Conservation (phyloP, 2,888 invertebrate species). For the Scaptomyza tumidula region DNA sequence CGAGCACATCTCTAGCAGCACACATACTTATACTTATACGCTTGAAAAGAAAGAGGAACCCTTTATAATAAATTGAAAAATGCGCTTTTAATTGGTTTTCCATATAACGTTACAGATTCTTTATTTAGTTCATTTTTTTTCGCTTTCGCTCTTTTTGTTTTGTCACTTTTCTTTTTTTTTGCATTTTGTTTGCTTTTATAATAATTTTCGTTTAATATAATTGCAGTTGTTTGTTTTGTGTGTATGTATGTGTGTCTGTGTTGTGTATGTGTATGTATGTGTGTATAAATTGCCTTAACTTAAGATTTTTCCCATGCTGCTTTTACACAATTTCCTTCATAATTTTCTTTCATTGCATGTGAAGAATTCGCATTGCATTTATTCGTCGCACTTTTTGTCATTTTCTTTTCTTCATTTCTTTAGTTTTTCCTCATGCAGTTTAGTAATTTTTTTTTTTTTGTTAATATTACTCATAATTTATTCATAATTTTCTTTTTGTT, state of each 20-base stretch:
- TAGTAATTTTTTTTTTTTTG: slow-evolving; percentile 31
- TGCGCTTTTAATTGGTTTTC: slow-evolving; percentile 65
- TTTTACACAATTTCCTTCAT: slow-evolving; percentile 43
- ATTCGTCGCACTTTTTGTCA: slow-evolving; percentile 10
- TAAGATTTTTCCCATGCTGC: slow-evolving; percentile 56
- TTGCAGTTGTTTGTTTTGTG: slow-evolving; percentile 70
- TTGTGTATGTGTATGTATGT: slow-evolving; percentile 30
- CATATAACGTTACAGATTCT: slow-evolving; percentile 84
- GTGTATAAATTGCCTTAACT: slow-evolving; percentile 67
- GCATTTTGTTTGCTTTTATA: slow-evolving; percentile 63
- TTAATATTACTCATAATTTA: slow-evolving; percentile 69
- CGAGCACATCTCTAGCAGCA: neutral
- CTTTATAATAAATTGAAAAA: slow-evolving; percentile 26
- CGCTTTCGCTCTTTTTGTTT: slow-evolving; percentile 48
- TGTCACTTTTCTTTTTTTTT: slow-evolving; percentile 58
- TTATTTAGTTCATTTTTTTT: slow-evolving; percentile 73
- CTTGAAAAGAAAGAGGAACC: neutral
- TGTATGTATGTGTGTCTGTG: slow-evolving; percentile 49
- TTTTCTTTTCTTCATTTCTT: too few relatives aligned
- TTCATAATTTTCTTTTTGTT: slow-evolving; percentile 64
- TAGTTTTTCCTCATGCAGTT: neutral
- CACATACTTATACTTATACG: too few relatives aligned
- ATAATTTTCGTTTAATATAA: slow-evolving; percentile 74
- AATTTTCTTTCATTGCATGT: slow-evolving; percentile 15
- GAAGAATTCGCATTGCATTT: slow-evolving; percentile 46